Evolutionary conservation across 2,797 vertebrate genomes (phyloP).

Genomic region (Enoplosus armatus): DNA sequence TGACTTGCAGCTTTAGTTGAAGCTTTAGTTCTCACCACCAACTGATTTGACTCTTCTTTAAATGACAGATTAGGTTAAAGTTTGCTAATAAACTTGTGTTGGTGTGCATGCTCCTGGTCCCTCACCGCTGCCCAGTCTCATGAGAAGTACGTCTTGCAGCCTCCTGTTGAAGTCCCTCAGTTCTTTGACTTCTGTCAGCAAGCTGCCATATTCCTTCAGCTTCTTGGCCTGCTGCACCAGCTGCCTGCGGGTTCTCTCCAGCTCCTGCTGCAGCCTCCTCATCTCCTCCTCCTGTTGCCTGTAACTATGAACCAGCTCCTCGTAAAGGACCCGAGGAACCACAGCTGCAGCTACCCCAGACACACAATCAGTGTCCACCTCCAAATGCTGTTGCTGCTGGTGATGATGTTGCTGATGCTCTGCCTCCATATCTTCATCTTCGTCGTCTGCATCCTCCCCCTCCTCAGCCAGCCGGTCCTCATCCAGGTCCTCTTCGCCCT

Average conservation of each 20-base stretch:
- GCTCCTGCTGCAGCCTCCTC: constrained; percentile 96
- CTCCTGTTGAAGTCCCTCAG: constrained; percentile 98
- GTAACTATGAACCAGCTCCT: constrained; percentile 97
- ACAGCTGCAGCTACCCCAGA: constrained; percentile 84
- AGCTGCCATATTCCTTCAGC: constrained; percentile 96
- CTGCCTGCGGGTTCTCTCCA: constrained; percentile 96
- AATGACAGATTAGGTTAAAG: constrained; percentile 7
- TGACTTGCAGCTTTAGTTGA: not conserved
- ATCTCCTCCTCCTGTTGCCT: constrained; percentile 98
- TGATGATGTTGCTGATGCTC: constrained; percentile 78
- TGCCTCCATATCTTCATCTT: constrained; percentile 85
- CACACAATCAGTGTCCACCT: constrained; percentile 87
- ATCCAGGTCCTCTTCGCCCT: constrained; percentile 90
- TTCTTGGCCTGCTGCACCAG: constrained; percentile 99
- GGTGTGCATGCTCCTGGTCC: constrained; percentile 32
- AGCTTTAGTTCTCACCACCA: not conserved
- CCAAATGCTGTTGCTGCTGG: constrained; percentile 76
- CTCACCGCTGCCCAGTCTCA: constrained; percentile 98
- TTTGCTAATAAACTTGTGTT: constrained; percentile 23
- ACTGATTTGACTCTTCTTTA: not conserved
- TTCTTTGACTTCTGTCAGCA: constrained; percentile 98
- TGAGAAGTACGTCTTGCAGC: constrained; percentile 97
- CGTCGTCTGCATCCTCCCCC: constrained; percentile 86
- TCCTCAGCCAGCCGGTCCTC: constrained; percentile 86
- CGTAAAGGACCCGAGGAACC: constrained; percentile 96